Evolutionary conservation across 2,113 vertebrate species (phyloP), one percentile per base, ranked within the genome.

Genomic region (Amazona guildingii): DNA sequence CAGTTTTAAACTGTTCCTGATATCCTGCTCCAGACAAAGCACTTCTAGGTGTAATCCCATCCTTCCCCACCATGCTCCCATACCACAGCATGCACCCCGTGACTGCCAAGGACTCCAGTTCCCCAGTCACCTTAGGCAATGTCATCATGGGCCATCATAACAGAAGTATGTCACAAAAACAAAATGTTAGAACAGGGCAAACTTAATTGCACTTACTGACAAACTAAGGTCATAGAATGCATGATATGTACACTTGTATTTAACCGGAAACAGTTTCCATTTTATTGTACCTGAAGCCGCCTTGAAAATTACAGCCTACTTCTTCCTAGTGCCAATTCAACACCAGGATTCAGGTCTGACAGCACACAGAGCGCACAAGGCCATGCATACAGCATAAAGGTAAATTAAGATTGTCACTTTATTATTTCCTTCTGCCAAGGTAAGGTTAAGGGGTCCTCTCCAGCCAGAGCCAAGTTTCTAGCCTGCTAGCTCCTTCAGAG

Each of bases 351-450:
- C 78, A 75, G 75, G 39, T 44, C 69, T 68, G 83, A 55, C 1
- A 8, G 73, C 6, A 5, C 13, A 83, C 0, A 0, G 86, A 88
- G 88, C 74, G 66, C 86, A 79, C 0, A 2, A 95, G 90, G 94
- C 83, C 86, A 84, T 0, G n/a, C 92, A 77, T 27, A 54, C 66
- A 87, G 77, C 52, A 54, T 20, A 69, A 95, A 93, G 95, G 94
- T 55, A 96, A 96, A 96, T 93, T 86, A 96, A 88, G 92, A 64
- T 55, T 95, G 88, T 91, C 94, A 91, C 93, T 94, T 95, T 92
- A 95, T 94, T 95, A 90, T 86, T 94, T 96, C 83, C 86, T 57
- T 75, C 91, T 95, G 96, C 96, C 92, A 92, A 96, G 83, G 77
- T 74, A 91, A 94, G 94, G 88, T 93, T 88, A 93, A 88, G 57